These are phyloP conservation scores for Panonychus citri DNA, from an alignment of 1,140 invertebrate genomes.

Conservation along the genomic window DNA sequence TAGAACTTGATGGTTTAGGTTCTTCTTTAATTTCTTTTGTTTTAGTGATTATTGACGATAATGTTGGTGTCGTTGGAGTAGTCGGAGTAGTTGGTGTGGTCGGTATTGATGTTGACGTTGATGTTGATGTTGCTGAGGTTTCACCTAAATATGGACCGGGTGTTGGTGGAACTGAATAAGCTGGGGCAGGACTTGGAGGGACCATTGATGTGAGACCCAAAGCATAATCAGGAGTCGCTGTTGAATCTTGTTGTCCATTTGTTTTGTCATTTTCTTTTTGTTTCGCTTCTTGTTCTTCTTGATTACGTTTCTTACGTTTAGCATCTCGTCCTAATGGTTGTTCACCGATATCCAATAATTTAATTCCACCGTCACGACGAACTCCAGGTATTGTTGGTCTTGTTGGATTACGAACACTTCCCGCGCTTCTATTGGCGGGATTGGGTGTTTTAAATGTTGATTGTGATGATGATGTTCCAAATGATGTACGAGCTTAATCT, in stretches of 20 bases:
- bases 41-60: not conserved
- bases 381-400: slow-evolving; percentile 7
- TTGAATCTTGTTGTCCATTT: slow-evolving; percentile 13
- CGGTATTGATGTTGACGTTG: too few species aligned
- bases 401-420: slow-evolving; percentile 1
- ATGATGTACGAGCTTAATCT: slow-evolving; percentile 41
- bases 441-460: not conserved
- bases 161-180: not conserved
- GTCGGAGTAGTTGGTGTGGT: not conserved
- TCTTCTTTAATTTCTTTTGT: not conserved
- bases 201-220: slow-evolving; percentile 33
- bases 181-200: slow-evolving; percentile 3
- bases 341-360: slow-evolving; percentile 68
- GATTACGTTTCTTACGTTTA: slow-evolving; percentile 41
- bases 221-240: slow-evolving; percentile 46
- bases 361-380: slow-evolving; percentile 50
- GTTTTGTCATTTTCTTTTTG: slow-evolving; percentile 25
- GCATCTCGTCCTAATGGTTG: slow-evolving; percentile 46
- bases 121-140: not conserved
- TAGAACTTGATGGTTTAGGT: slow-evolving; percentile 20
- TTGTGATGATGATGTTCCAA: slow-evolving; percentile 19
- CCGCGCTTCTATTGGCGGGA: not conserved
- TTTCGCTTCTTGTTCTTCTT: slow-evolving; percentile 39
- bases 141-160: not conserved
- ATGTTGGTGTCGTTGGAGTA: not conserved